Base-by-base conservation (phyloP, 2,113 vertebrate genomes). In the Globicephala melas region DNA sequence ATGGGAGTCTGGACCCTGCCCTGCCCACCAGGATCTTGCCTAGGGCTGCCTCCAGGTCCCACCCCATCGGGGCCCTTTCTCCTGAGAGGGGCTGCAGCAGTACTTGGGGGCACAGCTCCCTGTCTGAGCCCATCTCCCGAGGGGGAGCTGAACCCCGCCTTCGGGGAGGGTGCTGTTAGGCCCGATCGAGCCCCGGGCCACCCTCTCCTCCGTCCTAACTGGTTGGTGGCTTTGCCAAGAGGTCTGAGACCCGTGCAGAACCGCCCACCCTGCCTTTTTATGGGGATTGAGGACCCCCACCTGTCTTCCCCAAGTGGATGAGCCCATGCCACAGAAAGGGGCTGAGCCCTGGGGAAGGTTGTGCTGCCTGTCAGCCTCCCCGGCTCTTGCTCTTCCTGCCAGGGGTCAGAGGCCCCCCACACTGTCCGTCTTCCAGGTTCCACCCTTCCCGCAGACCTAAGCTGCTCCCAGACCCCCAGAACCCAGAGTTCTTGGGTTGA, bases 381-480 rank as follows among this genome's bases (percentile, higher is more conserved):
- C 0, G 17, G 65, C 25, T 44, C 81, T 41, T 18, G 53, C 68
- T 85, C 60, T 65, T 77, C 36, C 12, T 80, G 86, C 83, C 50
- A 67, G 83, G 90, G 86, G n/a, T 8, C 68, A 60, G 68, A 73
- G 81, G 18, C 36, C 74, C 74, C 5, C 50, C 7, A 7, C 53
- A 71, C 67, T 6, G 31, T 89, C 68, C 44, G 96, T 97, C 97
- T 98, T 98, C 96, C 96, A 94, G 87, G 65, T 93, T 96, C 89
- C 79, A 85, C 60, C 21, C 28, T 81, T n/a, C 55, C 89, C 77
- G 85, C 41, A 95, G 79, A 93, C 62, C 36, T 89, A 94, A 97
- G 97, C 97, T 97, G 94, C 97, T 98, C 96, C 96, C 95, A 92
- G 31, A 92, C 68, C 74, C 68, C 79, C 65, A 77, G 97, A 95